Base-by-base conservation (phyloP, 2,113 vertebrate genomes). In the Spizaetus ornatus region DNA sequence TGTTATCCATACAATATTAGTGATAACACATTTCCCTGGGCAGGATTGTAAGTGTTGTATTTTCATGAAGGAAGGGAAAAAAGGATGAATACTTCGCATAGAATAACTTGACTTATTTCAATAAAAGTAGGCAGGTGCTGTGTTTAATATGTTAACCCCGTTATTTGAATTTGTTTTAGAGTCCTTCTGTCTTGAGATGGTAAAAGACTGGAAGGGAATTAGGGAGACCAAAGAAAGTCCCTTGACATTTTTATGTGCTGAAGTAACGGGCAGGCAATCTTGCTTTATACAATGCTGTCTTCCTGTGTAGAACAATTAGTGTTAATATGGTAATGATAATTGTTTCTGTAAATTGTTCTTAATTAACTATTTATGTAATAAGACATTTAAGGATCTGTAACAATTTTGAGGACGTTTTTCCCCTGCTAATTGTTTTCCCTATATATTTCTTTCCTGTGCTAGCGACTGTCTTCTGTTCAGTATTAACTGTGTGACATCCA, bases 291-390 rank as follows among this genome's bases (percentile, higher is more conserved):
- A 95, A 58, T 94, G 84, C 82, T 58, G 58, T 91, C 93, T 97
- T 96, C 87, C 93, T 93, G 79, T 62, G 89, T 95, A 88, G 93
- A 96, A 97, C 96, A 95, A 94, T 95, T 94, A 96, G 84, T 81
- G 93, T 83, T 97, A 95, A 94, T 97, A 87, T 81, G 89, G 87
- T 96, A 91, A 94, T 82, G 89, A 91, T 96, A 94, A 97, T 97
- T 85, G 91, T 96, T 96, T 94, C 97, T 95, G 90, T 96, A 96
- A 97, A 95, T 96, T 96, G 95, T 87, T 96, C 95, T 97, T 96
- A 95, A 96, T 97, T 97, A 97, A 97, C 91, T 93, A 78, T 96
- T 97, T 97, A 94, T 94, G 79, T 90, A 97, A 90, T 94, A 97
- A 92, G 94, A 85, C 69, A 88, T 85, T 95, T 93, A 96, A 74